Conservation (phyloP, 2,797 vertebrate genomes). For the Scarus forsteni region DNA sequence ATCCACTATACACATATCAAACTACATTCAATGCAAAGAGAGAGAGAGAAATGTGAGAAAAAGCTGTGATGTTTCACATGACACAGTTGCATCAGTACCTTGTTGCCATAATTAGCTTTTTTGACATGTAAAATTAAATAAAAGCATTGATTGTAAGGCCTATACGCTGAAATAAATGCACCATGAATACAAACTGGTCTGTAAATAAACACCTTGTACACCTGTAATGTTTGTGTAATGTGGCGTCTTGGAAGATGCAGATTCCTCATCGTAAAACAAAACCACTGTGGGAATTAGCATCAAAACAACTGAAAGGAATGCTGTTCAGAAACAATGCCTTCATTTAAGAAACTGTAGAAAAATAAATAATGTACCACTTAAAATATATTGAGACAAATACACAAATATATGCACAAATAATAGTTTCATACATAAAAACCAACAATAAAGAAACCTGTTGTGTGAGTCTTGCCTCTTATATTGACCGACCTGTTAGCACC, state of each 20-base stretch:
- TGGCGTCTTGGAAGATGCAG: conserved; percentile 33
- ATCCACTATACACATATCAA: conserved; percentile 85
- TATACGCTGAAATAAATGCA: conserved; percentile 49
- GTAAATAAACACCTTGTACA: conserved; percentile 30
- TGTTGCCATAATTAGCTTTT: conserved; percentile 30
- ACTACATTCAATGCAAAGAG: conserved; percentile 86
- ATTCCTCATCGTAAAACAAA: conserved; percentile 18
- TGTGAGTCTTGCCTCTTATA: conserved; percentile 64
- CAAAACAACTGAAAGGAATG: conserved; percentile 82
- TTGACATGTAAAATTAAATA: conserved; percentile 49
- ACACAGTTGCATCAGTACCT: conserved; percentile 40
- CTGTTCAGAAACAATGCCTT: conserved; percentile 78
- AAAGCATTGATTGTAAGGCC: conserved; percentile 64
- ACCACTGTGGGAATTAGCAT: conserved; percentile 41
- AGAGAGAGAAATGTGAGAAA: conserved; percentile 43
- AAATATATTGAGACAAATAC: conserved; percentile 78
- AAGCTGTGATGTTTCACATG: conserved; percentile 47
- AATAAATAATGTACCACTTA: conserved; percentile 82
- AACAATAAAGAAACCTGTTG: conserved; percentile 73
- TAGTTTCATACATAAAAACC: conserved; percentile 59
- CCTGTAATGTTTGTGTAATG: conserved; percentile 11
- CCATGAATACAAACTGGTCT: conserved; percentile 32
- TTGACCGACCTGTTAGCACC: conserved; percentile 63
- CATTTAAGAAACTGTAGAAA: conserved; percentile 80
- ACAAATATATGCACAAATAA: conserved; percentile 76